Conservation (phyloP, 1,140 invertebrate genomes). For the Psilanteris sp. region DNA sequence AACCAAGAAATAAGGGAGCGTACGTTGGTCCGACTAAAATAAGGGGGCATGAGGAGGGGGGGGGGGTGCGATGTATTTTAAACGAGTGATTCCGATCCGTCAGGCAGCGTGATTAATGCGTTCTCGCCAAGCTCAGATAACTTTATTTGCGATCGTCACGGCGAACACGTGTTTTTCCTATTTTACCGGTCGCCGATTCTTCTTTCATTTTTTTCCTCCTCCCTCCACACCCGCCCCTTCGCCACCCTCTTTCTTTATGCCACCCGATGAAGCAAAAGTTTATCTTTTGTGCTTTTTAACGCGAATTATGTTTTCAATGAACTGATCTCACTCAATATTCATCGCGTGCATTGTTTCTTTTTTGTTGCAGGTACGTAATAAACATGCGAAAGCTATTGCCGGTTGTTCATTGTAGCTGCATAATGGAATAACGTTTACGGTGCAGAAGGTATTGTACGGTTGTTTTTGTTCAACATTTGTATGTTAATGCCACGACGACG, state of each 20-base stretch:
- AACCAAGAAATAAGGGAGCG: conserved; percentile 35
- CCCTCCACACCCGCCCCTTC: too few species aligned
- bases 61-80: conserved; percentile 22
- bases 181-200: neutral
- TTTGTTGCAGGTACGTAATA: conserved; percentile 45
- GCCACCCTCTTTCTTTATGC: too few species aligned
- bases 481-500: conserved; percentile 19
- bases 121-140: conserved; percentile 48
- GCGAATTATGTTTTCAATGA: conserved; percentile 2
- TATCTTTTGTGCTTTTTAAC: conserved; percentile 23
- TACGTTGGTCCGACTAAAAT: conserved; percentile 17
- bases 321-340: conserved; percentile 37
- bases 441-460: conserved; percentile 25
- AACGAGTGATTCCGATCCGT: conserved; percentile 58
- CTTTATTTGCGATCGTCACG: conserved; percentile 44
- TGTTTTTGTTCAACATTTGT: conserved; percentile 37
- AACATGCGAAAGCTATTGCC: conserved; percentile 13
- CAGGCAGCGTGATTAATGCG: conserved; percentile 54
- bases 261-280: too few species aligned
- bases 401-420: conserved; percentile 19
- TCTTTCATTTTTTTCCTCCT: conserved; percentile 1
- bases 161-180: conserved; percentile 21
- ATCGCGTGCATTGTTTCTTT: conserved; percentile 12
- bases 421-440: conserved; percentile 26
- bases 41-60: too few species aligned